A percentile compares a stretch with the other conserved stretches of the same genome.
Conservation (phyloP, 2,888 invertebrate genomes). For the Arctia plantaginis region DNA sequence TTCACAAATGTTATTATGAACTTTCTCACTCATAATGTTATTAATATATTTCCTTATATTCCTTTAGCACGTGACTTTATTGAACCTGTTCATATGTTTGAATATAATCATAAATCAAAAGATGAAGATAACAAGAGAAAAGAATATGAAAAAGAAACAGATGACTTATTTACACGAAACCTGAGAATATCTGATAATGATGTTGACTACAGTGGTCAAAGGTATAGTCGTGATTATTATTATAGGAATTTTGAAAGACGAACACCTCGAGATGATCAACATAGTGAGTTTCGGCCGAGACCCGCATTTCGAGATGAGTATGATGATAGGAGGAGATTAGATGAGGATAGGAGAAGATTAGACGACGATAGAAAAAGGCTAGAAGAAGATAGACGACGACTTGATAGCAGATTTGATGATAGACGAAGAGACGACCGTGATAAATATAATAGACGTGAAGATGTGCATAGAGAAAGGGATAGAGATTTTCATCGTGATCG, state of each 20-base stretch:
- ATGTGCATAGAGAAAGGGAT: slow-evolving; percentile 53
- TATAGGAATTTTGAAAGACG: slow-evolving; percentile 62
- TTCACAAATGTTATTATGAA: background rate
- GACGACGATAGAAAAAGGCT: slow-evolving; percentile 33
- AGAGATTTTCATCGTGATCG: slow-evolving; percentile 54
- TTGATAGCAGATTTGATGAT: slow-evolving; percentile 56
- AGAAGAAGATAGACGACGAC: slow-evolving; percentile 51
- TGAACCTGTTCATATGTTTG: slow-evolving; percentile 89
- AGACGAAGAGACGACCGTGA: slow-evolving; percentile 65
- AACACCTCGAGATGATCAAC: slow-evolving; percentile 56
- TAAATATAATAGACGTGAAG: slow-evolving; percentile 51
- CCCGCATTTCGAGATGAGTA: slow-evolving; percentile 50
- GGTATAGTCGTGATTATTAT: slow-evolving; percentile 59
- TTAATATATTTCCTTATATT: background rate
- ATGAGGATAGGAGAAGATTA: slow-evolving; percentile 50
- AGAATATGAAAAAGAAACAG: slow-evolving; percentile 75
- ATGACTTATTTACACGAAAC: slow-evolving; percentile 71
- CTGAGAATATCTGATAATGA: slow-evolving; percentile 62
- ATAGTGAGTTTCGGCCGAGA: slow-evolving; percentile 42
- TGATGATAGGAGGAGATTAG: slow-evolving; percentile 43
- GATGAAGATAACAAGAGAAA: slow-evolving; percentile 69
- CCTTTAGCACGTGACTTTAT: slow-evolving; percentile 80
- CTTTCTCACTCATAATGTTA: background rate
- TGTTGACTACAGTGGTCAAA: slow-evolving; percentile 55
- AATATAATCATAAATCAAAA: slow-evolving; percentile 89